Conservation (phyloP, 2,888 invertebrate species). For the Ophion costatus region DNA sequence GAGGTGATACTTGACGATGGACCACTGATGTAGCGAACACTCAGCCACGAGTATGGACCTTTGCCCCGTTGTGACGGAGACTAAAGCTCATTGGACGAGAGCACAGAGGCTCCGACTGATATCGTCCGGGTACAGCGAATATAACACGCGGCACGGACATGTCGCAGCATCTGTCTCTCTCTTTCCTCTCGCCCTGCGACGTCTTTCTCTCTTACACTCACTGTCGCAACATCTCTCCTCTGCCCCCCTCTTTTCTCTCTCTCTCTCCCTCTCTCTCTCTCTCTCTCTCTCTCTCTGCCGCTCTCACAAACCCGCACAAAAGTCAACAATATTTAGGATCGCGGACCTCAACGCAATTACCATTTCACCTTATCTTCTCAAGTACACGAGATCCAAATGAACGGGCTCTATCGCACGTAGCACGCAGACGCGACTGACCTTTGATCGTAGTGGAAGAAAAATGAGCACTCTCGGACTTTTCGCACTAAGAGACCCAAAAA, state of each 20-base stretch:
- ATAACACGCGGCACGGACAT: slow-evolving; percentile 79
- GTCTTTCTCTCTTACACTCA: slow-evolving; percentile 1
- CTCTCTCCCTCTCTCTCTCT: not conserved
- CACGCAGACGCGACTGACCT: not conserved
- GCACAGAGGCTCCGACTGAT: slow-evolving; percentile 67
- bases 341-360: not conserved
- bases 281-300: not conserved
- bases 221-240: not conserved
- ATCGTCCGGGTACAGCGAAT: slow-evolving; percentile 69
- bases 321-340: not conserved
- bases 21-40: slow-evolving; percentile 77
- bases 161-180: slow-evolving; percentile 65
- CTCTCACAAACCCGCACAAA: not conserved
- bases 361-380: not conserved
- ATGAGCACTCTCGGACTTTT: not conserved
- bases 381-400: not conserved
- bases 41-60: slow-evolving; percentile 75
- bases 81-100: slow-evolving; percentile 78
- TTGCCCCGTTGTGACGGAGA: slow-evolving; percentile 76
- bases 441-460: not conserved
- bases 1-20: slow-evolving; percentile 76
- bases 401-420: not conserved
- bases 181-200: slow-evolving; percentile 8
- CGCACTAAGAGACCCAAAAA: not conserved
- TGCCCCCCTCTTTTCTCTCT: not conserved